Percentiles rank a stretch among this genome's conserved stretches.
phyloP scores from a whole-genome alignment of 2,113 vertebrate species.

The Cichladusa arquata region DNA sequence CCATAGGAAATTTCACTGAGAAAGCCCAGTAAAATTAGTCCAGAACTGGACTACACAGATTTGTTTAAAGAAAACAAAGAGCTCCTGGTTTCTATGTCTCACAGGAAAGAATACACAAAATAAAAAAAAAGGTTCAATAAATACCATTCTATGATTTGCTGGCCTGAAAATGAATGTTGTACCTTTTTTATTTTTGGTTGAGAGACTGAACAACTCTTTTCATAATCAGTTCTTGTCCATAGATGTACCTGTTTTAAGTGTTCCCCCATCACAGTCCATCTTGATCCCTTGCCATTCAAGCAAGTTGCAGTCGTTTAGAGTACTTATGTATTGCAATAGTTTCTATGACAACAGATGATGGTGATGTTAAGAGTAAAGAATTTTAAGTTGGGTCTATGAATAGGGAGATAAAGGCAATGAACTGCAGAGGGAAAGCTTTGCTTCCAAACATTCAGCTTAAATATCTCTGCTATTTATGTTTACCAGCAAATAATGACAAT shows the following conservation, averaged over 20 bases:
- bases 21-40: not conserved
- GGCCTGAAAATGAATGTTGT: slow-evolving; percentile 2
- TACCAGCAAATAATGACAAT: not conserved
- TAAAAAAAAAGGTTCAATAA: slow-evolving; percentile 35
- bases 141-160: not conserved
- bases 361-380: slow-evolving; percentile 71
- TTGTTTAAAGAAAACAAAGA: slow-evolving; percentile 30
- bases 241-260: slow-evolving; percentile 46
- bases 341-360: slow-evolving; percentile 76
- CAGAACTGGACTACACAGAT: not conserved
- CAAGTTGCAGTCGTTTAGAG: slow-evolving; percentile 70
- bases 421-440: slow-evolving; percentile 31
- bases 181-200: not conserved
- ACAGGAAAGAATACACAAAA: slow-evolving; percentile 19
- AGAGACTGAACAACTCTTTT: not conserved
- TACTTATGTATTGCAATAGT: slow-evolving; percentile 69
- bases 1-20: not conserved
- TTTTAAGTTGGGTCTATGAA: slow-evolving; percentile 66
- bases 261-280: slow-evolving; percentile 39
- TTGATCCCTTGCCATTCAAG: slow-evolving; percentile 63
- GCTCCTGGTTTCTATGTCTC: slow-evolving; percentile 1
- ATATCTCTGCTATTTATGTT: not conserved
- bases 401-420: slow-evolving; percentile 57
- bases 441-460: slow-evolving; percentile 1
- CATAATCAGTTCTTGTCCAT: not conserved